A percentile compares a stretch with the other conserved stretches of the same genome.
These are phyloP conservation scores for Thymallus thymallus DNA, from an alignment of 2,113 vertebrate genomes.

Conservation along the genomic window DNA sequence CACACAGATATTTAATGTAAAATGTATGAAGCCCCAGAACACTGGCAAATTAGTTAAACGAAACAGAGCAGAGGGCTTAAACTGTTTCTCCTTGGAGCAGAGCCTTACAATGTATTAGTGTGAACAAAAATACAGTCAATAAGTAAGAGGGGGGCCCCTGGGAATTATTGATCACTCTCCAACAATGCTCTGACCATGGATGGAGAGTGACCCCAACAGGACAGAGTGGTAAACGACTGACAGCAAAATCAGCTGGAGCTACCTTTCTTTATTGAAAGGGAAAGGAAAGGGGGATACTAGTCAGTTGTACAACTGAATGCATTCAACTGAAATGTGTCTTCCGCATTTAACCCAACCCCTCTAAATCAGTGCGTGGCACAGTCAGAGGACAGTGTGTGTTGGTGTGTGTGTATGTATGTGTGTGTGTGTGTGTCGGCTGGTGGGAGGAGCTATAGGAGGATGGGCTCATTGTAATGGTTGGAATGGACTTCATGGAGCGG, in stretches of 20 bases:
- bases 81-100: neutral
- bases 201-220: constrained; percentile 66
- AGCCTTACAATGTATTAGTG: constrained; percentile 18
- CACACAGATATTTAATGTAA: no score
- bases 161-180: constrained; percentile 35
- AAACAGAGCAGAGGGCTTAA: neutral
- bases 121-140: constrained; percentile 26
- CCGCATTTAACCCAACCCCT: no score
- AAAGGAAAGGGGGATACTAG: no score
- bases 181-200: constrained; percentile 42
- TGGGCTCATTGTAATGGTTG: no score
- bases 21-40: neutral
- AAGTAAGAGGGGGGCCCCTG: constrained; percentile 33
- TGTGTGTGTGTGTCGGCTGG: neutral
- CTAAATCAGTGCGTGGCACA: no score
- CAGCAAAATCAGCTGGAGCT: neutral
- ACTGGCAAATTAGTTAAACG: neutral
- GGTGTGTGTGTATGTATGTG: constrained; percentile 2
- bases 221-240: neutral
- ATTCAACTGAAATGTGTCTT: no score
- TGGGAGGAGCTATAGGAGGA: no score
- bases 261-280: no score
- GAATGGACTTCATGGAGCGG: no score
- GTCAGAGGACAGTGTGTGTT: neutral
- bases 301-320: no score